Conservation (phyloP, 2,888 invertebrate species). For the Pyrgus malvae region DNA sequence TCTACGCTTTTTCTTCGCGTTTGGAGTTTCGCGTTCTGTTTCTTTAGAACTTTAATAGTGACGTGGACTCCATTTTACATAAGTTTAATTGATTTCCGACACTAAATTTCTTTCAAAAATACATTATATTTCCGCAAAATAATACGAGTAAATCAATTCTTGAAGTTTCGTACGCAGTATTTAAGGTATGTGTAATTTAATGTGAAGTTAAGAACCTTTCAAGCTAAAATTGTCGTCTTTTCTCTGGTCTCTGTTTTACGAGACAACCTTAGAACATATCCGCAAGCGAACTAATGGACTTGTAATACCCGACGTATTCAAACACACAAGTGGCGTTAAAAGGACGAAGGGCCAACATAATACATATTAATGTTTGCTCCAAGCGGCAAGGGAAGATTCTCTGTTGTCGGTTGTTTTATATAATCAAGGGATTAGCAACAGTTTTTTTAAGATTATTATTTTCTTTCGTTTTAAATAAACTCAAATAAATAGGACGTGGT, state of each 20-base stretch:
- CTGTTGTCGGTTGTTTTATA: too few species aligned
- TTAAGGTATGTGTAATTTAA: neutral
- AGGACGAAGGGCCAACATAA: conserved; percentile 72
- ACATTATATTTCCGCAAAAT: too few species aligned
- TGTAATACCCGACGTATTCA: conserved; percentile 77
- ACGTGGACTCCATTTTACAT: too few species aligned
- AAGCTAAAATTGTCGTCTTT: conserved; percentile 10
- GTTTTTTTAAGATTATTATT: too few species aligned
- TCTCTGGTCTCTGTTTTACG: conserved; percentile 7
- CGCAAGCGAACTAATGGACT: conserved; percentile 78
- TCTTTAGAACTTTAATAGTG: too few species aligned
- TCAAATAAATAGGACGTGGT: too few species aligned
- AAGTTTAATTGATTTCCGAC: too few species aligned
- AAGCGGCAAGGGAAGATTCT: conserved; percentile 35
- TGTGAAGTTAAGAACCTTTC: neutral
- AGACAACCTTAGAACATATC: conserved; percentile 57
- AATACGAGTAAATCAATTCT: too few species aligned
- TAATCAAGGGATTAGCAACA: too few species aligned
- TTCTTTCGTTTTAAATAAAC: too few species aligned
- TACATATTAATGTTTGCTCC: conserved; percentile 44
- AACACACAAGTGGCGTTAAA: conserved; percentile 79
- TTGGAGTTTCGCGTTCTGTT: neutral
- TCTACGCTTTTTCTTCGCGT: neutral
- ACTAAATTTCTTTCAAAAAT: too few species aligned
- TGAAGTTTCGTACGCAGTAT: too few species aligned